Conservation (phyloP, 1,140 invertebrate species). For the Caenorhabditis brenneri region DNA sequence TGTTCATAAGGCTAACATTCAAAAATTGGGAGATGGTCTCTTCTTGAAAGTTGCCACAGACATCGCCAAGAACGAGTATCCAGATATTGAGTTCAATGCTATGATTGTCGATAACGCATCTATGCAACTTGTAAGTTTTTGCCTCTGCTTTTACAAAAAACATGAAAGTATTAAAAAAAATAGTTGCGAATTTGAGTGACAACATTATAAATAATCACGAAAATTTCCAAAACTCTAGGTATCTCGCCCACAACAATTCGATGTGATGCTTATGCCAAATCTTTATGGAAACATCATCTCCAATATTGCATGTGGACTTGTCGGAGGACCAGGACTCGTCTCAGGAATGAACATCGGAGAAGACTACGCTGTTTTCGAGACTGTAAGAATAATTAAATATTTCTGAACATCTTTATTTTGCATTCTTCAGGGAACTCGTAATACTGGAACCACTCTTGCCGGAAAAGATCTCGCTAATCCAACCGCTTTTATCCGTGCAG, state of each 20-base stretch:
- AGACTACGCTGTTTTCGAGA: constrained; percentile 78
- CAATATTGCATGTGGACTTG: constrained; percentile 92
- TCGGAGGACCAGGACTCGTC: constrained; percentile 91
- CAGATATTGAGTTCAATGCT: constrained; percentile 63
- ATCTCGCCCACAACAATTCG: constrained; percentile 93
- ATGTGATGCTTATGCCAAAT: constrained; percentile 97
- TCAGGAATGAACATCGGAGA: constrained; percentile 90
- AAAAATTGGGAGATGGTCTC: constrained; percentile 65
- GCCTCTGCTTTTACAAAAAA: neutral
- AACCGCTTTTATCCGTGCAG: constrained; percentile 67
- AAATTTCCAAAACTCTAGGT: constrained; percentile 34
- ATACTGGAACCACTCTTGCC: constrained; percentile 88
- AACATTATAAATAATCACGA: no score
- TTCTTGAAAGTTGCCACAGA: constrained; percentile 60
- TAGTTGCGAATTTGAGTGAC: no score
- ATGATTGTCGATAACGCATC: constrained; percentile 69
- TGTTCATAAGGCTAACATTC: constrained; percentile 96
- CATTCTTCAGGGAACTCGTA: constrained; percentile 79
- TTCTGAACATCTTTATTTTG: neutral
- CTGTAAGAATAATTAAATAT: constrained; percentile 75
- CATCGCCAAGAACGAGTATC: constrained; percentile 59
- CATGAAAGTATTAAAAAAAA: neutral
- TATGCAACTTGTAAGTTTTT: constrained; percentile 83
- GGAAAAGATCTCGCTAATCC: constrained; percentile 96
- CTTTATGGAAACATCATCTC: constrained; percentile 96